Evolutionary conservation across 2,797 vertebrate species (phyloP).

Genomic region (Hafferia zeledoni): DNA sequence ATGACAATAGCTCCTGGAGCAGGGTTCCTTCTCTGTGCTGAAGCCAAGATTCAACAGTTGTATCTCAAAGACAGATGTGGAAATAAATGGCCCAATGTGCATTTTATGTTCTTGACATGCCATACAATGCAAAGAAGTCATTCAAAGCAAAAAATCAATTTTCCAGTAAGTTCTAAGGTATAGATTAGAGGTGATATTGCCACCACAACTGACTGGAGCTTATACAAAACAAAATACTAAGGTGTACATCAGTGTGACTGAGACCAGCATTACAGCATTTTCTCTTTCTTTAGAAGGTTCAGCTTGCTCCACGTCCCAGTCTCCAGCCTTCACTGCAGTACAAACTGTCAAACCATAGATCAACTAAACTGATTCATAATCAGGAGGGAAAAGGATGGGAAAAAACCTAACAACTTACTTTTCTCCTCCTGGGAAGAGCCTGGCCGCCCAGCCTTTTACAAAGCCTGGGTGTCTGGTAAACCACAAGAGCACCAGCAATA

Average conservation of each 20-base stretch:
- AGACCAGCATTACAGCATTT: background rate
- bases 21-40: background rate
- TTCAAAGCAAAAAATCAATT: background rate
- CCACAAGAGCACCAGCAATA: conserved; percentile 88
- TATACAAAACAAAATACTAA: background rate
- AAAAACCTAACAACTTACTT: conserved; percentile 75
- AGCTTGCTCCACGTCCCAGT: background rate
- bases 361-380: background rate
- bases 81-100: background rate
- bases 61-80: background rate
- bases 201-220: background rate
- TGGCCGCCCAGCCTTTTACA: conserved; percentile 86
- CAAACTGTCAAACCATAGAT: background rate
- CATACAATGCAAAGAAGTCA: background rate
- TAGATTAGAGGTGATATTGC: background rate
- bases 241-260: background rate
- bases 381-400: background rate
- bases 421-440: conserved; percentile 81
- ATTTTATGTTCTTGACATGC: background rate
- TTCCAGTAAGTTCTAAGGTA: background rate
- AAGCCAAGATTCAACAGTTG: background rate
- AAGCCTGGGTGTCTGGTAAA: conserved; percentile 94
- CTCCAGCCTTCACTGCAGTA: background rate
- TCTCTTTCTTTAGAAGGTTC: background rate
- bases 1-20: background rate